Evolutionary conservation across 2,113 vertebrate genomes (phyloP).

Genomic region (Thymallus thymallus): DNA sequence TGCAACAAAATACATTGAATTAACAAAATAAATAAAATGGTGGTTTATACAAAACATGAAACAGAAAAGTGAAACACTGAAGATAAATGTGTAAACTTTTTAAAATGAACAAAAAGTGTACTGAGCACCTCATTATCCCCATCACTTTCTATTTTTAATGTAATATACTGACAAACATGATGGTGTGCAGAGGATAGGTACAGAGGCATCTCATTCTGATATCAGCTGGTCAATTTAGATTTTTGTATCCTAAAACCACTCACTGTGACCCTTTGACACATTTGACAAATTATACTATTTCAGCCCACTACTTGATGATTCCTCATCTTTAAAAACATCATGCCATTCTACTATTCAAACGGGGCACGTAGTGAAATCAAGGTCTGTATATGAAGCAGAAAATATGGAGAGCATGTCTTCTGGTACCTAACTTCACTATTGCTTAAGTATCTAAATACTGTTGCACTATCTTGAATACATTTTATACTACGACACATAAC

Average conservation of each 20-base stretch:
- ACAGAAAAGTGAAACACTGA: conserved; percentile 78
- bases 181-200: conserved; percentile 34
- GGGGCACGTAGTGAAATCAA: conserved; percentile 71
- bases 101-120: conserved; percentile 73
- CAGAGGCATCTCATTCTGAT: conserved; percentile 46
- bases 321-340: conserved; percentile 34
- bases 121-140: conserved; percentile 68
- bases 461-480: conserved; percentile 44
- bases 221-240: conserved; percentile 7
- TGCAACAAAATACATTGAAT: conserved; percentile 80
- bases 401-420: conserved; percentile 46
- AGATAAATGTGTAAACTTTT: conserved; percentile 70
- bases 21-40: conserved; percentile 80
- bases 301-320: conserved; percentile 33
- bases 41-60: conserved; percentile 82
- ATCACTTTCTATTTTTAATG: not conserved
- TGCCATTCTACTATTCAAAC: conserved; percentile 48
- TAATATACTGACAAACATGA: conserved; percentile 22
- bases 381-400: conserved; percentile 54
- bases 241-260: not conserved
- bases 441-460: conserved; percentile 61
- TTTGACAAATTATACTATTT: conserved; percentile 58
- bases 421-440: conserved; percentile 69
- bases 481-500: conserved; percentile 59
- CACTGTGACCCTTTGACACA: conserved; percentile 19